phyloP scores from a whole-genome alignment of 2,797 vertebrate species.

The Etheostoma nigrum region DNA sequence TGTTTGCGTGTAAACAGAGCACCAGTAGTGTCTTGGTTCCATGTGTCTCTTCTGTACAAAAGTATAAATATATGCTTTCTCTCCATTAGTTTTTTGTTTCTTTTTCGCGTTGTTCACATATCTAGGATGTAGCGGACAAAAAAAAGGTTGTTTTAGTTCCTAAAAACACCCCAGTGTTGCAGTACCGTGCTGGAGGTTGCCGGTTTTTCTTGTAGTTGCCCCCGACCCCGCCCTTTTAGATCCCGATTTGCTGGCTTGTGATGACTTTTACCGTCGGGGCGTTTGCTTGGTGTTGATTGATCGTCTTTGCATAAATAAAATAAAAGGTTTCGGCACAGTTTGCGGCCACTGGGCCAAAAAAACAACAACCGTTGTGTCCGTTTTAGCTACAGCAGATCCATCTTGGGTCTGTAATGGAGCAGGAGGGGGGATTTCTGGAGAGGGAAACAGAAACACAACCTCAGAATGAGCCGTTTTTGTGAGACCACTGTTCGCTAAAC shows the following conservation, averaged over 20 bases:
- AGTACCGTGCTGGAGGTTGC: constrained; percentile 85
- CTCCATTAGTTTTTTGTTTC: constrained; percentile 63
- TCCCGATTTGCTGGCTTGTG: constrained; percentile 81
- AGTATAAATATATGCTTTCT: constrained; percentile 97
- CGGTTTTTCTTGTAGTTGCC: constrained; percentile 52
- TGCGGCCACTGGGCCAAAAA: constrained; percentile 77
- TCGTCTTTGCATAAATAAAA: constrained; percentile 92
- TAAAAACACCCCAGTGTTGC: constrained; percentile 78
- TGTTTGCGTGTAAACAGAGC: constrained; percentile 90
- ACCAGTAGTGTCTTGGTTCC: constrained; percentile 93
- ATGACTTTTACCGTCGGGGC: constrained; percentile 63
- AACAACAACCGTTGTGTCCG: constrained; percentile 78
- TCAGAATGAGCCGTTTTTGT: constrained; percentile 19
- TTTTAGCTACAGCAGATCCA: constrained; percentile 97
- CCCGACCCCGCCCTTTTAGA: background rate
- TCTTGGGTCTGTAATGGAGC: constrained; percentile 99
- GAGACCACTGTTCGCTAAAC: background rate
- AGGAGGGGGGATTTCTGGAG: constrained; percentile 98
- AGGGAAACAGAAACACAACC: constrained; percentile 39
- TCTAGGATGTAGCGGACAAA: constrained; percentile 84
- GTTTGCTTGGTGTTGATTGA: constrained; percentile 86
- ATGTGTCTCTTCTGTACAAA: constrained; percentile 92
- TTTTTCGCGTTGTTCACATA: constrained; percentile 81
- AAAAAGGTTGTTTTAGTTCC: constrained; percentile 76
- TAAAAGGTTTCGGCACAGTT: constrained; percentile 77